phyloP scores from a whole-genome alignment of 2,888 invertebrate genomes.

The Plagodis dolabraria region DNA sequence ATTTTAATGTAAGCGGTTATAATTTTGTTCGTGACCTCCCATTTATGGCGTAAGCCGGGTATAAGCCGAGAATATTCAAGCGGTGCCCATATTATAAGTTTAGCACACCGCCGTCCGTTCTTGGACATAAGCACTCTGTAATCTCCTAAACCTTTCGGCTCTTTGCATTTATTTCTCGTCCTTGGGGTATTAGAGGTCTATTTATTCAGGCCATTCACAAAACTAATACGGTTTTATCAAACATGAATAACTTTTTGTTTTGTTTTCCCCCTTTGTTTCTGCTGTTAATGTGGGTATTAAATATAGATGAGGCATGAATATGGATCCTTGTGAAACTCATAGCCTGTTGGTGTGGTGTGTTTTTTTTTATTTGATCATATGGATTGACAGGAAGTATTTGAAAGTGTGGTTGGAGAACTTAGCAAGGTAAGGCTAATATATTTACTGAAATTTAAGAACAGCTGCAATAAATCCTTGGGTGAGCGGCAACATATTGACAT shows the following conservation, averaged over 20 bases:
- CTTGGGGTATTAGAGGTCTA: conserved; percentile 28
- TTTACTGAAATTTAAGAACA: too few species aligned
- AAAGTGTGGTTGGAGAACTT: too few species aligned
- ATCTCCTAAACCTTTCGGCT: conserved; percentile 42
- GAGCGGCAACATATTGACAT: too few species aligned
- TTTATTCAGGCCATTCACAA: conserved; percentile 28
- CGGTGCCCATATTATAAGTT: conserved; percentile 41
- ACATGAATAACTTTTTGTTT: conserved; percentile 21
- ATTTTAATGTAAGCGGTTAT: conserved; percentile 19
- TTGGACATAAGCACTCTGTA: conserved; percentile 43
- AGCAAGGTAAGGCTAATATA: too few species aligned
- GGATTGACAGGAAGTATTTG: too few species aligned
- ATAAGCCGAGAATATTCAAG: conserved; percentile 37
- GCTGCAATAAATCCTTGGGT: too few species aligned
- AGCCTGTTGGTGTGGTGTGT: too few species aligned
- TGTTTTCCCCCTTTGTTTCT: background rate
- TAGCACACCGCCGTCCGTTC: conserved; percentile 37
- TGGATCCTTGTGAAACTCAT: conserved; percentile 1
- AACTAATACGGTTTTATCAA: conserved; percentile 24
- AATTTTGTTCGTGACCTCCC: conserved; percentile 28
- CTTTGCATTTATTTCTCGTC: conserved; percentile 40
- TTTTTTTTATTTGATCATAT: too few species aligned
- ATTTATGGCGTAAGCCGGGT: conserved; percentile 29
- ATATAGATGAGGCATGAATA: conserved; percentile 2
- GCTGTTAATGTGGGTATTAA: background rate